Evolutionary conservation across 2,888 invertebrate species (phyloP).

Genomic region (Aleiodes testaceus): DNA sequence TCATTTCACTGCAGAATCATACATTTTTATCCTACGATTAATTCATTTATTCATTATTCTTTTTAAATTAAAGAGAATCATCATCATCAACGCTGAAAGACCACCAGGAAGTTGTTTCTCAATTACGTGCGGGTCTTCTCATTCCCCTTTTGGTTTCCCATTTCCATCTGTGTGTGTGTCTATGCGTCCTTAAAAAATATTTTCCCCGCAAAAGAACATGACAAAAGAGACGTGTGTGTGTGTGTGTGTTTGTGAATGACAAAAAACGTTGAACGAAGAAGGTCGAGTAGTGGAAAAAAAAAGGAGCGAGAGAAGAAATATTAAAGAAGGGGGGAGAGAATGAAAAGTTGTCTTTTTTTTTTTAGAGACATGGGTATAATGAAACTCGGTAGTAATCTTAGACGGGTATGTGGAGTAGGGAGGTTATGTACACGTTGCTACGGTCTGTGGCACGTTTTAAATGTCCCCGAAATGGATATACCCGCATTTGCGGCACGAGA

Average conservation of each 20-base stretch:
- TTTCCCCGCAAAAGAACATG: constrained; percentile 19
- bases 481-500: constrained; percentile 48
- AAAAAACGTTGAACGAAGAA: neutral
- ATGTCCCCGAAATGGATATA: constrained; percentile 68
- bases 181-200: constrained; percentile 28
- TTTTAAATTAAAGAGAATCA: neutral
- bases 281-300: constrained; percentile 14
- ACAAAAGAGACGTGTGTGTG: constrained; percentile 20
- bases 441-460: constrained; percentile 61
- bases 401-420: constrained; percentile 53
- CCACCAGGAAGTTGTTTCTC: constrained; percentile 40
- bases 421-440: constrained; percentile 50
- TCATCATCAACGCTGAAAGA: neutral
- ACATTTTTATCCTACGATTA: neutral
- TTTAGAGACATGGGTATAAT: constrained; percentile 57
- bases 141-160: constrained; percentile 33
- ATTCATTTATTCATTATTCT: neutral
- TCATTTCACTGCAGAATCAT: constrained; percentile 8
- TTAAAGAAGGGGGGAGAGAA: constrained; percentile 20
- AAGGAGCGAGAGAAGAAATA: neutral
- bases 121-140: constrained; percentile 41
- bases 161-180: constrained; percentile 34
- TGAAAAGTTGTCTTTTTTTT: constrained; percentile 46
- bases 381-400: constrained; percentile 67
- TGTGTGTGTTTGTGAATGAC: constrained; percentile 13